These are phyloP conservation scores for Coregonus sp. DNA, from an alignment of 2,797 vertebrate species.

Conservation along the genomic window DNA sequence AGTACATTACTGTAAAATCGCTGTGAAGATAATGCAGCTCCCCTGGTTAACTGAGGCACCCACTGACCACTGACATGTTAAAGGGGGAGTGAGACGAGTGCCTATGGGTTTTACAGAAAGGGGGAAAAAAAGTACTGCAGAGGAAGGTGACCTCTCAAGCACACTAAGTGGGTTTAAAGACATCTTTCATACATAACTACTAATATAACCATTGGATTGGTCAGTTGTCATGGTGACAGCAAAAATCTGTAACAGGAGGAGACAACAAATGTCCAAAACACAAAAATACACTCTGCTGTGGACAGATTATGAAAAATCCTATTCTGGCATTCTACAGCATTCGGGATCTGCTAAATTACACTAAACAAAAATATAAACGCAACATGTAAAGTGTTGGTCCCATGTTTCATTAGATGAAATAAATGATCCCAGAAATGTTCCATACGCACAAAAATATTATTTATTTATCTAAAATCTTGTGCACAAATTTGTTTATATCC, in stretches of 20 bases:
- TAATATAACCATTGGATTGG: not conserved
- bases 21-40: not conserved
- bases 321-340: not conserved
- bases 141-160: constrained; percentile 2
- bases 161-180: not conserved
- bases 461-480: too few relatives aligned
- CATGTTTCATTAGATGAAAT: too few relatives aligned
- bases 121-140: not conserved
- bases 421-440: too few relatives aligned
- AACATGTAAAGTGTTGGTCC: too few relatives aligned
- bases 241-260: not conserved
- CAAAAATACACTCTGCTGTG: not conserved
- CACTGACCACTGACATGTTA: constrained; percentile 3
- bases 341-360: not conserved
- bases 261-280: not conserved
- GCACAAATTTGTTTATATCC: too few relatives aligned
- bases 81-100: constrained; percentile 10
- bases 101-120: not conserved
- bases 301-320: not conserved
- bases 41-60: not conserved
- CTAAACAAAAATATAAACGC: too few relatives aligned
- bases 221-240: not conserved
- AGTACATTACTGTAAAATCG: constrained; percentile 14
- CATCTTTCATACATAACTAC: not conserved
- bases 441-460: too few relatives aligned